Evolutionary conservation across 2,113 vertebrate species (phyloP).

Genomic region (Ceyx margarethae): DNA sequence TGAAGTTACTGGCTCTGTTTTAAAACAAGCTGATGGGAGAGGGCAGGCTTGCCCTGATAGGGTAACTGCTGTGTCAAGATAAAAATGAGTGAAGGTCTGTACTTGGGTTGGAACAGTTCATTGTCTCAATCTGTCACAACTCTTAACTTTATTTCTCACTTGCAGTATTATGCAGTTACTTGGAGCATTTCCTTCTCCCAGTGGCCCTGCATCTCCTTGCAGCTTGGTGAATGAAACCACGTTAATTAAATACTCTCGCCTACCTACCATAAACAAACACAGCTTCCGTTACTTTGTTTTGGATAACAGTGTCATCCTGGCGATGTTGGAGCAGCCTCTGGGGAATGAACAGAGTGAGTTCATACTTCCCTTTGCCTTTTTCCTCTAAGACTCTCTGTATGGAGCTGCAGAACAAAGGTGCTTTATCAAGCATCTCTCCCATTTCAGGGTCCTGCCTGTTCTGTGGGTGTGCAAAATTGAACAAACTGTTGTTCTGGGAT

Average conservation of each 20-base stretch:
- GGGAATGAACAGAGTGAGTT: slow-evolving; percentile 95
- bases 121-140: neutral
- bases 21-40: neutral
- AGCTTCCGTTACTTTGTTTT: slow-evolving; percentile 96
- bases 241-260: slow-evolving; percentile 88
- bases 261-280: slow-evolving; percentile 87
- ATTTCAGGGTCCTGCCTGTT: neutral
- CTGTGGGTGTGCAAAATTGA: neutral
- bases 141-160: slow-evolving; percentile 10
- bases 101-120: neutral
- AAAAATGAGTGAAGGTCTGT: neutral
- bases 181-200: slow-evolving; percentile 93
- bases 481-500: neutral
- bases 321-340: slow-evolving; percentile 96
- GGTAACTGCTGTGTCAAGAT: neutral
- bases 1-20: neutral
- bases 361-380: neutral
- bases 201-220: slow-evolving; percentile 93
- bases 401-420: neutral
- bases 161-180: slow-evolving; percentile 94
- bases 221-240: slow-evolving; percentile 95
- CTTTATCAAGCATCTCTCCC: accelerated
- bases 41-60: neutral
- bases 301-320: slow-evolving; percentile 94
- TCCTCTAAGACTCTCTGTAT: neutral